Conservation (phyloP, 2,113 vertebrate species). For the Caranx melampygus region DNA sequence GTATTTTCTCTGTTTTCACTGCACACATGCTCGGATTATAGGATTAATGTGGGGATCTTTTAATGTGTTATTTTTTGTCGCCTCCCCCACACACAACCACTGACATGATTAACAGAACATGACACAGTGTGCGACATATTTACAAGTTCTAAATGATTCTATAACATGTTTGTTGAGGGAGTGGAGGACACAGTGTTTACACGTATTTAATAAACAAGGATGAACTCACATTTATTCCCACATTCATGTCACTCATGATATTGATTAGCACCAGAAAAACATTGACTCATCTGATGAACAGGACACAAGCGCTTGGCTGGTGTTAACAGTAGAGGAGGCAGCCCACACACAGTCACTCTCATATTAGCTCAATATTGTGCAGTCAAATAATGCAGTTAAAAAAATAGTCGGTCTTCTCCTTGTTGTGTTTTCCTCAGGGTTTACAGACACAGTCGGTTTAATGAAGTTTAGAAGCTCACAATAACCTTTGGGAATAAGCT, state of each 20-base stretch:
- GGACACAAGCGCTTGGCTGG: neutral
- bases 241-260: neutral
- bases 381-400: neutral
- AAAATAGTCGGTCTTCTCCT: conserved; percentile 1
- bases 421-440: neutral
- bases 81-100: conserved; percentile 9
- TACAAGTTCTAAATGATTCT: conserved; percentile 3
- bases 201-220: conserved; percentile 1
- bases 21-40: conserved; percentile 26
- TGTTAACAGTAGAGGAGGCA: neutral
- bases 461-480: neutral
- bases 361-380: neutral
- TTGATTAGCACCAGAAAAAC: neutral
- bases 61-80: neutral
- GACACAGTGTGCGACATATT: conserved; percentile 21
- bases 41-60: conserved; percentile 29
- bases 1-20: conserved; percentile 32
- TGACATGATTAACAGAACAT: conserved; percentile 30
- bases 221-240: neutral
- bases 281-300: neutral
- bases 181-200: neutral
- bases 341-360: neutral
- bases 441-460: neutral
- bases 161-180: neutral
- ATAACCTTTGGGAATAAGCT: neutral